Base-by-base conservation (phyloP, 2,888 invertebrate genomes). In the Lamellibrachia satsuma region DNA sequence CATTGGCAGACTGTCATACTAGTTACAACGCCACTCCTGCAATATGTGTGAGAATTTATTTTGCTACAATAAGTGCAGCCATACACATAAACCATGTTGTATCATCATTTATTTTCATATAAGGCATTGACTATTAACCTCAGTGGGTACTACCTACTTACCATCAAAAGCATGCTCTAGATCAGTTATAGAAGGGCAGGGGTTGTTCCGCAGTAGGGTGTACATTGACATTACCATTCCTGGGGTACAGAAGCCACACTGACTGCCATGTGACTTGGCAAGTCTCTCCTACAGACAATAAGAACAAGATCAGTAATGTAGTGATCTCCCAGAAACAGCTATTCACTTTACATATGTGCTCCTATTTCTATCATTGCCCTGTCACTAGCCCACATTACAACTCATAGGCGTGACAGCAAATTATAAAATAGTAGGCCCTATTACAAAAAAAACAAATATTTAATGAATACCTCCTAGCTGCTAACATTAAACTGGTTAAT, bases 151-250 rank as follows among this genome's bases (percentile, higher is more conserved):
- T 15, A 55, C n/a, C 15, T 4, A 91, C 92, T 91, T 60, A 95
- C 95, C 95, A 94, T 95, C 95, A 92, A 95, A 94, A 7, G 94
- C 94, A 27, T 93, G 93, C 92, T 98, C 98, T 94, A 99, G 97
- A 94, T 98, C 98, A 22, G 97, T 96, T 97, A 98, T 98, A 0
- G 97, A 97, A 7, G 99, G 98, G 95, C 97, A 97, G 0, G 97
- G 97, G 90, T 97, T 97, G 94, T 97, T 98, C 95, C 99, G 97
- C 0, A 99, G 97, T 90, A 99, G 97, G 0, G 98, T 97, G 95
- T 99, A 99, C 98, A 99, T 98, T 0, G 99, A 99, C 99, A 99
- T 99, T 0, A 99, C 98, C 94, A 99, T 98, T 52, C 99, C 99
- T 0, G 99, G 99, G 0, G 99, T 99, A 95, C 99, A 99, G 96